A percentile compares a stretch with the other conserved stretches of the same genome.
These are phyloP conservation scores for Morpho helenor DNA, from an alignment of 2,888 invertebrate species.

Conservation along the genomic window DNA sequence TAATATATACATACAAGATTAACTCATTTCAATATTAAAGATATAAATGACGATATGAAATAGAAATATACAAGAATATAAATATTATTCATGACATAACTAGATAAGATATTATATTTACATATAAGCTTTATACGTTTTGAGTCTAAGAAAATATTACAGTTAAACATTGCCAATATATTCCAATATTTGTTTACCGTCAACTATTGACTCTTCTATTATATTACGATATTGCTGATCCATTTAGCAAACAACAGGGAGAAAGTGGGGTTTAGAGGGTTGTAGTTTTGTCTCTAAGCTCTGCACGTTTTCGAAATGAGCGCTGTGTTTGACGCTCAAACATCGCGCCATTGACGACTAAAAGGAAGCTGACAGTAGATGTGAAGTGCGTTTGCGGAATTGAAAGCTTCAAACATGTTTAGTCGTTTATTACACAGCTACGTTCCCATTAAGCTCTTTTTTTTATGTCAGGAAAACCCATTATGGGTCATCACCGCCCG, in stretches of 20 bases:
- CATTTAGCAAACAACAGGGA: constrained; percentile 3
- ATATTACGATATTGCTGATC: constrained; percentile 8
- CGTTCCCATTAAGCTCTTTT: no score
- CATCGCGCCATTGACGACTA: constrained; percentile 23
- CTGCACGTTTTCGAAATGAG: constrained; percentile 19
- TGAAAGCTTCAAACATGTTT: constrained; percentile 12
- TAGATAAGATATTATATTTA: not conserved
- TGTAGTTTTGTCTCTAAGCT: constrained; percentile 3
- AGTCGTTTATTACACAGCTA: constrained; percentile 1
- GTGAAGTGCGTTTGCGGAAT: constrained; percentile 19
- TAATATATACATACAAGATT: no score
- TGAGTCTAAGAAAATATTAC: not conserved
- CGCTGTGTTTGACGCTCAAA: constrained; percentile 23
- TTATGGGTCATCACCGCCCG: no score
- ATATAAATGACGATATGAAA: no score
- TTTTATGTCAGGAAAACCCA: no score
- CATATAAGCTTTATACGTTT: not conserved
- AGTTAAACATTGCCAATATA: not conserved
- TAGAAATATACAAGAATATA: no score
- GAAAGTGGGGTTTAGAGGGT: not conserved
- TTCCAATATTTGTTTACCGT: constrained; percentile 5
- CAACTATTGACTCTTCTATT: constrained; percentile 1
- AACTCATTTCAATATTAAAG: no score
- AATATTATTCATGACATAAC: no score
- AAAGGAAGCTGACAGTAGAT: constrained; percentile 19